These are phyloP conservation scores for Fissipunctia ypsillon DNA, from an alignment of 2,888 invertebrate species.

Conservation along the genomic window DNA sequence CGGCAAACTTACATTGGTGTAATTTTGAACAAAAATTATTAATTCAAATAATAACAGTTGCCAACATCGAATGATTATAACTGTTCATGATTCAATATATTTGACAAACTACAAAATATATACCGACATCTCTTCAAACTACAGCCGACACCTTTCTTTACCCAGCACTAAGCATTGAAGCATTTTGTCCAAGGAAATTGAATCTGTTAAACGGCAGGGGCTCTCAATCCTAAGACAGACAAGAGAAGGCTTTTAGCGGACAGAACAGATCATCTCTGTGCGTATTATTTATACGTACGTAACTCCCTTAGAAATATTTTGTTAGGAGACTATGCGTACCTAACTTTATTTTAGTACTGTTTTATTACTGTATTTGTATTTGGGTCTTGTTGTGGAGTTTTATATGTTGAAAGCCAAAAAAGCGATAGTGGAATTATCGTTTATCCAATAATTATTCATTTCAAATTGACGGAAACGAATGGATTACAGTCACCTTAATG, in stretches of 20 bases:
- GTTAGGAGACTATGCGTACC: conserved; percentile 26
- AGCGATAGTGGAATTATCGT: not conserved
- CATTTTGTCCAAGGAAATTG: conserved; percentile 78
- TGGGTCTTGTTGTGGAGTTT: not conserved
- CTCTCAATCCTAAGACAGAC: conserved; percentile 73
- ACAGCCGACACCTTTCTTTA: conserved; percentile 23
- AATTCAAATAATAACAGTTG: not conserved
- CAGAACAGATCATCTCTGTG: conserved; percentile 70
- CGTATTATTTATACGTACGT: conserved; percentile 73
- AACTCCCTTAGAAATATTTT: conserved; percentile 60
- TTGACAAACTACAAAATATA: not conserved
- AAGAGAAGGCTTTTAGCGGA: conserved; percentile 82
- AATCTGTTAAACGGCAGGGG: conserved; percentile 77
- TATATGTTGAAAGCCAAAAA: not conserved
- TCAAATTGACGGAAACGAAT: not conserved
- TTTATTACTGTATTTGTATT: conserved; percentile 42
- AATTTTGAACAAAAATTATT: not conserved
- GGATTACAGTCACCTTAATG: not conserved
- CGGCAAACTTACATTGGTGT: no score
- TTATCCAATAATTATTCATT: not conserved
- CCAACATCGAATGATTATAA: not conserved
- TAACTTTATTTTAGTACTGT: conserved; percentile 36
- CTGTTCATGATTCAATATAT: not conserved
- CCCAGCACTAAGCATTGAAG: conserved; percentile 66
- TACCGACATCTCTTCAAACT: conserved; percentile 2